Evolutionary conservation across 2,797 vertebrate species (phyloP), one percentile per base, ranked within the genome.

Genomic region (Mormyrus proboscirostris): DNA sequence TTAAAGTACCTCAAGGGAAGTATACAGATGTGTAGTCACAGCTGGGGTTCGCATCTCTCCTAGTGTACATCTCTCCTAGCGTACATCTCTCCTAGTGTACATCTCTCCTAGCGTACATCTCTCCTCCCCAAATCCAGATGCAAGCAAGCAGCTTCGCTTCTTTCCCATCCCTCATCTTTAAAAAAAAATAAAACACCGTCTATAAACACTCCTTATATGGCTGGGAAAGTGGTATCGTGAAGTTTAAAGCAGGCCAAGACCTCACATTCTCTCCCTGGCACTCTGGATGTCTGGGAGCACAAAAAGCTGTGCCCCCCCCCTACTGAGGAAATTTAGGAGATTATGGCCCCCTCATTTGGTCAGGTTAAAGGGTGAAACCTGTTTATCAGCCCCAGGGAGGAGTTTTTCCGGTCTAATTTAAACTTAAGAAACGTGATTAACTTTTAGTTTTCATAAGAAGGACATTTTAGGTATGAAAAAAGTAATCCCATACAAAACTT

Each of bases 301-400:
- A 16, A 53, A 85, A 33, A 62, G 1, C 12, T 10, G 2, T 6
- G 2, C 50, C 51, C 47, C 41, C 41, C 76, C 47, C 47, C 82
- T 3, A 53, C 50, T 4, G 33, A 87, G 33, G 50, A 85, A 49
- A 51, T 50, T 22, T 12, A 51, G 29, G 47, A 73, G 22, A 25
- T 86, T 86, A 53, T 2, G 51, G 85, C 25, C 12, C 29, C 10
- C 49, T 33, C 51, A 33, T 55, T 55, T 73, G 33, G 3, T 73
- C 69, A 73, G 33, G 69, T 86, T 38, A 86, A 86, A 86, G 49
- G 51, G 85, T 53, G 50, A 53, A 86, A 14, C 50, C 51, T 86
- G 25, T 29, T 57, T 29, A 25, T 38, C 19, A 33, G 57, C 82
- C 82, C 22, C 4, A 12, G 1, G 8, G 9, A n/a, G 8, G 62